Evolutionary conservation across 2,113 vertebrate genomes (phyloP).

Genomic region (Cyphomyrus discorhynchus): DNA sequence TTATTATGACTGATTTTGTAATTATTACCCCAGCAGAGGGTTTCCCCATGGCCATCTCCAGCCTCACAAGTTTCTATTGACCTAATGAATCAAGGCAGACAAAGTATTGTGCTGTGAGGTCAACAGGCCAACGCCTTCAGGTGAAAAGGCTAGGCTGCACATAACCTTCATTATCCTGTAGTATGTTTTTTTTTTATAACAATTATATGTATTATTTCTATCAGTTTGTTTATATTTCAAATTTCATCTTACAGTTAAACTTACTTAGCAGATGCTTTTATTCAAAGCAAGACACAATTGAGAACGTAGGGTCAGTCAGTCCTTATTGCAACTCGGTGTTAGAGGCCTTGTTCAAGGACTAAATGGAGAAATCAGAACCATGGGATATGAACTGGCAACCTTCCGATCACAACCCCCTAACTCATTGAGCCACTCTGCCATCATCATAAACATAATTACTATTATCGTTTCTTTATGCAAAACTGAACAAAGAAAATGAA

Average conservation of each 20-base stretch:
- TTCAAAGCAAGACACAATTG: background rate
- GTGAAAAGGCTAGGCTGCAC: background rate
- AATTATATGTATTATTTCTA: background rate
- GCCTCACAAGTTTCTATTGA: background rate
- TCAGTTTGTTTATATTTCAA: background rate
- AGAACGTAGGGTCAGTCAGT: background rate
- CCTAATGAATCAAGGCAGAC: background rate
- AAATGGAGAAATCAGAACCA: background rate
- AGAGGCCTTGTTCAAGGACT: background rate
- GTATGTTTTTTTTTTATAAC: background rate
- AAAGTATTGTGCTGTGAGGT: background rate
- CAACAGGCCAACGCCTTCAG: background rate
- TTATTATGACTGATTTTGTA: background rate
- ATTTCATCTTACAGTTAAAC: background rate
- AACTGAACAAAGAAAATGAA: background rate
- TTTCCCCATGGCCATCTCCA: background rate
- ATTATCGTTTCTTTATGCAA: background rate
- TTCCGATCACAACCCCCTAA: background rate
- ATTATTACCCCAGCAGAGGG: background rate
- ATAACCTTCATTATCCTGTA: background rate
- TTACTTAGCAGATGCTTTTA: background rate
- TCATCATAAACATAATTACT: background rate
- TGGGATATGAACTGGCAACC: background rate
- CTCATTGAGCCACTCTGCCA: background rate
- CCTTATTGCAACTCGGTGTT: background rate